These are phyloP conservation scores for Eupithecia pulchellata DNA, from an alignment of 2,888 invertebrate species.

Conservation along the genomic window DNA sequence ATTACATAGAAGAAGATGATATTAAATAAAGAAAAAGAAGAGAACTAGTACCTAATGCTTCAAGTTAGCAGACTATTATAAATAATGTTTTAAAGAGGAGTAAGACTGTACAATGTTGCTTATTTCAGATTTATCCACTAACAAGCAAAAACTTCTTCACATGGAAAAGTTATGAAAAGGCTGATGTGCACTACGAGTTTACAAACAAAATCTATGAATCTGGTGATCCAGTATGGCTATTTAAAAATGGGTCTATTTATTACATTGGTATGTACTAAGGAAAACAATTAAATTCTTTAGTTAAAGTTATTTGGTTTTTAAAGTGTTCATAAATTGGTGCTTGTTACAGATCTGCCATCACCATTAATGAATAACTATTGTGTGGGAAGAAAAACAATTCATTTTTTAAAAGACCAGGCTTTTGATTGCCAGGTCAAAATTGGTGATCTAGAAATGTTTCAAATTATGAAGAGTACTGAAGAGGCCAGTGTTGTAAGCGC, in stretches of 20 bases:
- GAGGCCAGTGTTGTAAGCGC: constrained; percentile 65
- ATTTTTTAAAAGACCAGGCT: constrained; percentile 65
- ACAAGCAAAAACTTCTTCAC: constrained; percentile 50
- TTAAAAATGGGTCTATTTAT: constrained; percentile 63
- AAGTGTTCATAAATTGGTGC: not conserved
- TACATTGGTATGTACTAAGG: constrained; percentile 65
- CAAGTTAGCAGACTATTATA: too few relatives aligned
- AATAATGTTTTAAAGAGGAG: not conserved
- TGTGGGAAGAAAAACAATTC: constrained; percentile 60
- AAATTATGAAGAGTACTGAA: constrained; percentile 60
- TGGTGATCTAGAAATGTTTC: constrained; percentile 71
- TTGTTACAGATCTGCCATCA: constrained; percentile 64
- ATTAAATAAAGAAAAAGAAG: too few relatives aligned
- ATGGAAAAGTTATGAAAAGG: constrained; percentile 57
- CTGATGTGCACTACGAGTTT: constrained; percentile 51
- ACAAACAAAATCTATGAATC: constrained; percentile 59
- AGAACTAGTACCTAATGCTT: too few relatives aligned
- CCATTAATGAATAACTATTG: constrained; percentile 69
- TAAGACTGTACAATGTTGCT: not conserved
- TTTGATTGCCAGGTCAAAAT: constrained; percentile 67
- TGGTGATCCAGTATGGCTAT: constrained; percentile 69
- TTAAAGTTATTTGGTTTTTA: not conserved
- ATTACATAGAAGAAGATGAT: too few relatives aligned
- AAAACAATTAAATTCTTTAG: not conserved
- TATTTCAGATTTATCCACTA: constrained; percentile 53